Evolutionary conservation across 2,888 invertebrate species (phyloP).

Genomic region (Pyrocoelia pectoralis): DNA sequence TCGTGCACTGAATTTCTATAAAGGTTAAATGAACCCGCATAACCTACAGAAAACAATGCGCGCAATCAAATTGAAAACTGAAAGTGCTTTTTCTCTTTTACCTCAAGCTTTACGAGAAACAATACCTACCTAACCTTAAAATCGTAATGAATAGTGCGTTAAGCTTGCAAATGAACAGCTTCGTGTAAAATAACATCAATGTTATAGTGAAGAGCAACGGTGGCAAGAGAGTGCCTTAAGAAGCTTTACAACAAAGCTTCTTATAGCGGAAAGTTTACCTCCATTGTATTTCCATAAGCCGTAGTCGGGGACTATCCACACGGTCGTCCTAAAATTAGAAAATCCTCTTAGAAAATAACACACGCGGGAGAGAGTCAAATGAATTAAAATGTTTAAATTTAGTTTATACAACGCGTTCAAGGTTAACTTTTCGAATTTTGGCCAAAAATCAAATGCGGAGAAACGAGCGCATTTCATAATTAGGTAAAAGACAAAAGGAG

Average conservation of each 20-base stretch:
- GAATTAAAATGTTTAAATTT: background rate
- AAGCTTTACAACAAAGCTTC: slow-evolving; percentile 19
- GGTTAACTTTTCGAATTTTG: background rate
- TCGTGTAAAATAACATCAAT: background rate
- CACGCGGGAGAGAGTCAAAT: background rate
- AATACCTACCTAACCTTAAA: background rate
- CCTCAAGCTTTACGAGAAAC: background rate
- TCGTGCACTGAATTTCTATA: slow-evolving; percentile 26
- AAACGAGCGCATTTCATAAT: too few relatives aligned
- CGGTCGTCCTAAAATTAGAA: slow-evolving; percentile 36
- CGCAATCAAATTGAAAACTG: slow-evolving; percentile 2
- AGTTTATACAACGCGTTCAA: slow-evolving; percentile 8
- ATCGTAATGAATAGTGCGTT: too few relatives aligned
- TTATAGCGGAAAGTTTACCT: slow-evolving; percentile 22
- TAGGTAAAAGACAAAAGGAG: too few relatives aligned
- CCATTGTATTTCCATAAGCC: slow-evolving; percentile 30
- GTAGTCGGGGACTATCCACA: slow-evolving; percentile 26
- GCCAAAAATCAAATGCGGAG: too few relatives aligned
- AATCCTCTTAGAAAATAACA: slow-evolving; percentile 15
- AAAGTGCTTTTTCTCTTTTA: background rate
- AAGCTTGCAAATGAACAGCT: background rate
- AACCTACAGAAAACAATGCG: slow-evolving; percentile 17
- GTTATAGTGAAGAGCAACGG: background rate
- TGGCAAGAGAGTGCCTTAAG: slow-evolving; percentile 3
- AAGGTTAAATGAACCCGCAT: slow-evolving; percentile 28